Conservation (phyloP, 2,888 invertebrate species). For the Xestia ashworthii region DNA sequence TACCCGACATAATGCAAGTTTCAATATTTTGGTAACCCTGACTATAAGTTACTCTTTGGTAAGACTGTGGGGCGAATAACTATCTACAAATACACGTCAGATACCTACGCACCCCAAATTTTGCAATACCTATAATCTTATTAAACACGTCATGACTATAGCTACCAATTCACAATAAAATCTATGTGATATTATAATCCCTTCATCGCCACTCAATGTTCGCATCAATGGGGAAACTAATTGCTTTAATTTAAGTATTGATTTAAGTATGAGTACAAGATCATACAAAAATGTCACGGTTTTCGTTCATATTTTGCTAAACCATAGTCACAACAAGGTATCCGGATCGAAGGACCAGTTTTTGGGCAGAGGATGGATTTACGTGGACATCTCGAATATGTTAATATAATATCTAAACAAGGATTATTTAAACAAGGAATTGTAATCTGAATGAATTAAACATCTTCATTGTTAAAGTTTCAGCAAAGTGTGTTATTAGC, state of each 20-base stretch:
- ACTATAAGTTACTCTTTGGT: background rate
- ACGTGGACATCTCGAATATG: background rate
- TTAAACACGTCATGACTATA: conserved; percentile 5
- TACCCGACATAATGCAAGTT: background rate
- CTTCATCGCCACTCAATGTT: background rate
- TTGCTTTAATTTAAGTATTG: background rate
- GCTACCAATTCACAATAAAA: conserved; percentile 6
- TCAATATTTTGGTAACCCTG: background rate
- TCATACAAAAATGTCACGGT: background rate
- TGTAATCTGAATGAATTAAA: background rate
- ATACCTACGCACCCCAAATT: background rate
- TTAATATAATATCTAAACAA: background rate
- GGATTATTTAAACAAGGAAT: background rate
- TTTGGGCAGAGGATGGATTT: background rate
- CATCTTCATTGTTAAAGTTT: too few species aligned
- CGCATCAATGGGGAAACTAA: background rate
- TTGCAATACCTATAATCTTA: conserved; percentile 2
- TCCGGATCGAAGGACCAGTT: background rate
- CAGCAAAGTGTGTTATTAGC: background rate
- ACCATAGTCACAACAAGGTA: background rate
- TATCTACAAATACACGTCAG: background rate
- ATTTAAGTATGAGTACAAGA: background rate
- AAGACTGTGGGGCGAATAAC: background rate
- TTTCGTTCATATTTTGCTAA: background rate
- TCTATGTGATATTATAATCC: conserved; percentile 11